phyloP scores from a whole-genome alignment of 2,113 vertebrate genomes.

The Tautogolabrus adspersus region DNA sequence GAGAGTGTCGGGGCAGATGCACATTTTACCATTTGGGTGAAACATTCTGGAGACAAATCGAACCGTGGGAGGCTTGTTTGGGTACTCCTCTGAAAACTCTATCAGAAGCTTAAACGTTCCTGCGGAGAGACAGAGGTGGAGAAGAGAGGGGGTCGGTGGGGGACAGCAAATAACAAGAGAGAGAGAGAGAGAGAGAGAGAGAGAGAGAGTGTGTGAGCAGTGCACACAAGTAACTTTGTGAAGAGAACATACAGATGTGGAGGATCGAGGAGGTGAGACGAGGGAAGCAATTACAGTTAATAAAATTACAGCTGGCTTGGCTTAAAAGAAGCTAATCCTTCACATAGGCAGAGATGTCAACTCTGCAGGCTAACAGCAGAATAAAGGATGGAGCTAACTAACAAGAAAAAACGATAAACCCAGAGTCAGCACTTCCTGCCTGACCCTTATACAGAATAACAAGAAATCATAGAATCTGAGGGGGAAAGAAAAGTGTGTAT shows the following conservation, averaged over 20 bases:
- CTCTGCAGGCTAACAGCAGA: slow-evolving; percentile 27
- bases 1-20: neutral
- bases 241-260: slow-evolving; percentile 36
- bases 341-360: slow-evolving; percentile 27
- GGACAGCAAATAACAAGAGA: neutral
- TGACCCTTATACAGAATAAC: slow-evolving; percentile 11
- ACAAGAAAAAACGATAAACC: slow-evolving; percentile 25
- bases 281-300: slow-evolving; percentile 34
- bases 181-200: neutral
- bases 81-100: slow-evolving; percentile 99
- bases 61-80: slow-evolving; percentile 99
- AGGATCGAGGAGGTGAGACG: slow-evolving; percentile 1
- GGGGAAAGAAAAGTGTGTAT: too few relatives aligned
- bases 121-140: slow-evolving; percentile 69
- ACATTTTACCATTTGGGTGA: slow-evolving; percentile 96
- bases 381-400: slow-evolving; percentile 12
- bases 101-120: slow-evolving; percentile 99
- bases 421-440: slow-evolving; percentile 39
- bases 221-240: neutral
- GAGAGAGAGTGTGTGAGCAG: neutral
- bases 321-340: slow-evolving; percentile 29
- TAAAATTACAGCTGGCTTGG: slow-evolving; percentile 54
- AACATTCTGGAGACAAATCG: slow-evolving; percentile 99
- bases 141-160: neutral
- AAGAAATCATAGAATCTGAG: neutral